Percentiles rank a stretch among this genome's conserved stretches.
Conservation (phyloP, 2,797 vertebrate genomes). For the Diplodus sargus region DNA sequence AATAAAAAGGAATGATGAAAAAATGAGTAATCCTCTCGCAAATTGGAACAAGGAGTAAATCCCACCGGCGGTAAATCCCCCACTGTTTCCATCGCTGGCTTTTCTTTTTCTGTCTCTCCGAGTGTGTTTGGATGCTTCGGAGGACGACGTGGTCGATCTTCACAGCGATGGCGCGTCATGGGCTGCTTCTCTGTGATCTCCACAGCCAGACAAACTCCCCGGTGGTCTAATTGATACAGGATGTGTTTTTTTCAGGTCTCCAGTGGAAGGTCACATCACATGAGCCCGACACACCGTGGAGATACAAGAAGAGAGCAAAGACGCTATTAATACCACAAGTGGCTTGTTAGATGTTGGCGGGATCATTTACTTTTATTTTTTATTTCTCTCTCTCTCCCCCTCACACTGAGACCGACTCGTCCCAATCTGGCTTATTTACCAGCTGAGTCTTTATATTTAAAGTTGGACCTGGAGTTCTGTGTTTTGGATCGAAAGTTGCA, state of each 20-base stretch:
- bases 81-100: slow-evolving; percentile 37
- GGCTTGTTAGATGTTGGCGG: neutral
- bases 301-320: neutral
- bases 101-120: slow-evolving; percentile 12
- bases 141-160: slow-evolving; percentile 69
- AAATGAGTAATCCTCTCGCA: slow-evolving; percentile 76
- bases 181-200: slow-evolving; percentile 52
- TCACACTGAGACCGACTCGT: neutral
- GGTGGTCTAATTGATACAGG: slow-evolving; percentile 66
- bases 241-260: slow-evolving; percentile 45
- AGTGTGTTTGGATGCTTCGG: slow-evolving; percentile 50
- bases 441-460: neutral
- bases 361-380: neutral
- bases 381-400: too few species aligned
- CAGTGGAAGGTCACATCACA: slow-evolving; percentile 60
- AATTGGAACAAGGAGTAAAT: slow-evolving; percentile 80
- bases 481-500: neutral
- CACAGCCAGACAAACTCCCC: slow-evolving; percentile 55
- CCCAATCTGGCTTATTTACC: neutral
- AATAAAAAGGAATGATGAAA: slow-evolving; percentile 71
- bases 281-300: slow-evolving; percentile 19
- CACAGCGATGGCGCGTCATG: slow-evolving; percentile 44
- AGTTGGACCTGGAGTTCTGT: too few species aligned
- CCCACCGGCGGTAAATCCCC: slow-evolving; percentile 63
- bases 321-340: neutral